Conservation (phyloP, 2,888 invertebrate species). For the Limnephilus marmoratus region DNA sequence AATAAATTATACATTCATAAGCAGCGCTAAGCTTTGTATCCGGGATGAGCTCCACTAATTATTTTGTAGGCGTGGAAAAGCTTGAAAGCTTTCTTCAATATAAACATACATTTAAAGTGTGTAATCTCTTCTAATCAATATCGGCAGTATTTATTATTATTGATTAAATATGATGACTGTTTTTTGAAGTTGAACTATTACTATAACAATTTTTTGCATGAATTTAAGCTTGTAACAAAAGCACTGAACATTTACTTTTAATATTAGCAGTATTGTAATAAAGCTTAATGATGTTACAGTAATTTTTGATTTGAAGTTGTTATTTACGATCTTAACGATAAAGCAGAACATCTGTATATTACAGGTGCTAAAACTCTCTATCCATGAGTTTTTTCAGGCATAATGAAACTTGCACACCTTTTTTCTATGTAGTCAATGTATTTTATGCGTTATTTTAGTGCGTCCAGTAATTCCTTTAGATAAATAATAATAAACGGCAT, state of each 20-base stretch:
- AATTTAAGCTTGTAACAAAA: not conserved
- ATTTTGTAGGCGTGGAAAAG: not conserved
- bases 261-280: not conserved
- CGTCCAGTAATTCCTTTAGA: not conserved
- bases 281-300: not conserved
- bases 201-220: too few relatives aligned
- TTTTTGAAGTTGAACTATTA: not conserved
- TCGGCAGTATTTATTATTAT: not conserved
- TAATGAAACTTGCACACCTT: not conserved
- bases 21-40: not conserved
- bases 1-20: not conserved
- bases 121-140: not conserved
- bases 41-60: not conserved
- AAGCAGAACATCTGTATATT: not conserved
- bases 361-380: not conserved
- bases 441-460: not conserved
- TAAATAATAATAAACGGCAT: not conserved
- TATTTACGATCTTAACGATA: not conserved
- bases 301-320: too few relatives aligned
- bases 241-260: not conserved
- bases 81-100: not conserved
- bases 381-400: too few relatives aligned
- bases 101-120: not conserved
- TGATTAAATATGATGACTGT: not conserved
- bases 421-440: not conserved